These are phyloP conservation scores for Caenorhabditis tropicalis DNA, from an alignment of 1,140 invertebrate genomes.

Conservation along the genomic window DNA sequence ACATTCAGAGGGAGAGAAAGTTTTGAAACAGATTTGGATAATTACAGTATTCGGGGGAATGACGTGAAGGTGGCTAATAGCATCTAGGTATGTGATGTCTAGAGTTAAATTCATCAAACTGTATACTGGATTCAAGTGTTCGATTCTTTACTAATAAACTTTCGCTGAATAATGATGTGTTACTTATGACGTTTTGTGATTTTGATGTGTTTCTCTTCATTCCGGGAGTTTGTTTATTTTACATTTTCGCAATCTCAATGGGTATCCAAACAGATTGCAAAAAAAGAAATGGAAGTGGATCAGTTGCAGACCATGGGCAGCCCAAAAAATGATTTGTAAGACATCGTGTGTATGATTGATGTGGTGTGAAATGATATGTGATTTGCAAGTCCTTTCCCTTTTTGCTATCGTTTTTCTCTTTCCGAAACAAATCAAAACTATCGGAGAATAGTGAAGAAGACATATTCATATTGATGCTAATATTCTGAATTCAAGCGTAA, in stretches of 20 bases:
- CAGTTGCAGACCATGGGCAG: neutral
- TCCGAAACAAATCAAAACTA: constrained; percentile 10
- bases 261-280: neutral
- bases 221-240: neutral
- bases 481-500: constrained; percentile 42
- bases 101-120: constrained; percentile 13
- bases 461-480: constrained; percentile 39
- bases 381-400: constrained; percentile 40
- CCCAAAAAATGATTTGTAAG: neutral
- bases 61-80: neutral
- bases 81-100: neutral
- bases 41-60: neutral
- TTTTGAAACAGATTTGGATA: neutral
- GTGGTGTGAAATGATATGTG: constrained; percentile 44
- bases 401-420: too few species aligned
- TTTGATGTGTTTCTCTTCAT: neutral
- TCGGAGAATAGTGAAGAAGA: neutral
- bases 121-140: constrained; percentile 6
- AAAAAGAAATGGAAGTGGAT: neutral
- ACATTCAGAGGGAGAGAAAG: neutral
- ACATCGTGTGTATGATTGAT: constrained; percentile 34
- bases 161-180: constrained; percentile 26
- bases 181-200: neutral
- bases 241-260: neutral
- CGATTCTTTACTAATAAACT: neutral